phyloP scores from a whole-genome alignment of 2,888 invertebrate species.

The Calliopum simillimum region DNA sequence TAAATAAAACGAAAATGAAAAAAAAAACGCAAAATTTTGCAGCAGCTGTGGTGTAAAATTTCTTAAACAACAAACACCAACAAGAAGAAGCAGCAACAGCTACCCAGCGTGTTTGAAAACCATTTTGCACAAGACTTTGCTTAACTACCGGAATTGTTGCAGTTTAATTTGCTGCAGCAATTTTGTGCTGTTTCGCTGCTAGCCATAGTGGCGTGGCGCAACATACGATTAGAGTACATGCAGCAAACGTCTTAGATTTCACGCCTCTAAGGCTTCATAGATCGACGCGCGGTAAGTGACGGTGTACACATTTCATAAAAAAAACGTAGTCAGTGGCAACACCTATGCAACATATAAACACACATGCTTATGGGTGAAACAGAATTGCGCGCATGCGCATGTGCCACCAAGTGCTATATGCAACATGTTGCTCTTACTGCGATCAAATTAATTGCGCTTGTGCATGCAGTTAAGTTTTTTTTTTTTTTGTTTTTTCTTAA shows the following conservation, averaged over 20 bases:
- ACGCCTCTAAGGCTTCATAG: constrained; percentile 25
- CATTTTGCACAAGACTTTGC: constrained; percentile 6
- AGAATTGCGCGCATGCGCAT: constrained; percentile 3
- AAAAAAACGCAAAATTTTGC: not conserved
- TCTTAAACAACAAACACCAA: constrained; percentile 44
- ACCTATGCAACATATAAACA: constrained; percentile 27
- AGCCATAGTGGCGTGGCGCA: constrained; percentile 12
- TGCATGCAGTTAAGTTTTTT: not conserved
- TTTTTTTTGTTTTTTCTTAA: no score
- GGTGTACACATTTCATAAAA: constrained; percentile 26
- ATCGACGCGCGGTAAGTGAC: not conserved
- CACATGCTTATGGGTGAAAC: constrained; percentile 8
- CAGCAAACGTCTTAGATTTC: constrained; percentile 36
- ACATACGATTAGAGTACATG: not conserved
- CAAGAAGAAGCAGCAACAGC: constrained; percentile 26
- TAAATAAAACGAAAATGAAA: not conserved
- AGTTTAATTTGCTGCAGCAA: constrained; percentile 2
- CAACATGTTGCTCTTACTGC: not conserved
- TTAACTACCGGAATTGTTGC: constrained; percentile 28
- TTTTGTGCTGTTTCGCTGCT: not conserved
- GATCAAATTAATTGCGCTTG: constrained; percentile 29
- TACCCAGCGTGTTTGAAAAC: constrained; percentile 21
- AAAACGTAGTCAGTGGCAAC: constrained; percentile 33
- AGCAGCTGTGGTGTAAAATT: constrained; percentile 43
- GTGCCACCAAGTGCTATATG: not conserved